phyloP scores from a whole-genome alignment of 1,140 invertebrate species.

The Bilobella aurantiaca region DNA sequence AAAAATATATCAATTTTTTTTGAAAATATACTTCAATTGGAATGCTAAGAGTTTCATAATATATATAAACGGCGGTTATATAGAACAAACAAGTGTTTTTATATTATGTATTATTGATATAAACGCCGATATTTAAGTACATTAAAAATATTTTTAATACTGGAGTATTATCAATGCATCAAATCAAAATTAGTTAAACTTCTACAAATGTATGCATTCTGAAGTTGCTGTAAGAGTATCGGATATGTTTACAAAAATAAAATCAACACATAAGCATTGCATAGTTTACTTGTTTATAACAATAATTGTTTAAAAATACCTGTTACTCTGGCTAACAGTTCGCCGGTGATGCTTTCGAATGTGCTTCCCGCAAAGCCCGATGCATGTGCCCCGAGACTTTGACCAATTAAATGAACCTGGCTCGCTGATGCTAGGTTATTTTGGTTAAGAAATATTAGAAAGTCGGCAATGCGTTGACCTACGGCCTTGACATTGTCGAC shows the following conservation, averaged over 20 bases:
- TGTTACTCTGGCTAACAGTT: neutral
- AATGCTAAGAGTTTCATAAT: no score
- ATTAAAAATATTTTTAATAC: neutral
- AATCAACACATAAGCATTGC: no score
- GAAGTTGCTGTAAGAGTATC: no score
- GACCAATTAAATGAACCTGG: conserved; percentile 1
- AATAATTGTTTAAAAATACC: no score
- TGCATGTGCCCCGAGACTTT: neutral
- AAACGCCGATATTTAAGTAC: no score
- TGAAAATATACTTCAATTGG: no score
- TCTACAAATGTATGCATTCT: neutral
- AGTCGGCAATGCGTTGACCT: conserved; percentile 4
- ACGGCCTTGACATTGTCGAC: conserved; percentile 11
- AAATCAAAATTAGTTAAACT: neutral
- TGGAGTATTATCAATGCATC: neutral
- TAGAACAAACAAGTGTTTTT: no score
- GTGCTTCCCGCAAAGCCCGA: neutral
- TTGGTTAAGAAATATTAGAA: conserved; percentile 12
- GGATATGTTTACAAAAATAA: no score
- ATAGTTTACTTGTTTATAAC: no score
- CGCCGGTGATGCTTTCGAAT: conserved; percentile 7
- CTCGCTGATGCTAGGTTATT: neutral
- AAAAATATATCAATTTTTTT: neutral
- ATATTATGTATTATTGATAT: no score
- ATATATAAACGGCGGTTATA: no score